Conservation (phyloP, 2,797 vertebrate species). For the Chaunax sp. region DNA sequence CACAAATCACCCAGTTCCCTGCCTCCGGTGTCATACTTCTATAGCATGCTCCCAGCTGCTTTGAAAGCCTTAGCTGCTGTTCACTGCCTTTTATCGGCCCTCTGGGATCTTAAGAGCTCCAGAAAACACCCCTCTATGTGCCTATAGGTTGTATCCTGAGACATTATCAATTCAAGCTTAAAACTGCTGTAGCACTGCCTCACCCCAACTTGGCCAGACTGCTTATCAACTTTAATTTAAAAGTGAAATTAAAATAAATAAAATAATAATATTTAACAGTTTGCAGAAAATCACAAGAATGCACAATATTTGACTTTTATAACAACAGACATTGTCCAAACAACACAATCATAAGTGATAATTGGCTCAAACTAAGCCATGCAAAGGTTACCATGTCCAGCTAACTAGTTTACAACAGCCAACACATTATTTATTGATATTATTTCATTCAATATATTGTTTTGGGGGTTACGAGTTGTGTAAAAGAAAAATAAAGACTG, state of each 20-base stretch:
- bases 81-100: conserved; percentile 57
- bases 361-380: not conserved
- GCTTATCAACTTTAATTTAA: too few relatives aligned
- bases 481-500: too few relatives aligned
- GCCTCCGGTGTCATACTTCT: conserved; percentile 50
- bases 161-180: conserved; percentile 11
- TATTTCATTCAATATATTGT: too few relatives aligned
- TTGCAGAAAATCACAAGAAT: not conserved
- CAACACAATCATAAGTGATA: not conserved
- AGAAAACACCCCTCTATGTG: not conserved
- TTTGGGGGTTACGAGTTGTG: too few relatives aligned
- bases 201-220: not conserved
- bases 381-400: not conserved
- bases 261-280: too few relatives aligned
- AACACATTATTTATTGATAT: too few relatives aligned
- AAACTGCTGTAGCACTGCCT: not conserved
- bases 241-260: too few relatives aligned
- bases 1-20: conserved; percentile 71
- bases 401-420: not conserved
- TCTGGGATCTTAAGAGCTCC: conserved; percentile 40
- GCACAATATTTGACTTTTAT: not conserved
- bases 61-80: conserved; percentile 53
- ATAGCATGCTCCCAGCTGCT: conserved; percentile 42
- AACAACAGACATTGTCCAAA: not conserved
- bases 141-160: conserved; percentile 19